phyloP scores from a whole-genome alignment of 2,113 vertebrate species.

The Pomatorhinus ruficollis region DNA sequence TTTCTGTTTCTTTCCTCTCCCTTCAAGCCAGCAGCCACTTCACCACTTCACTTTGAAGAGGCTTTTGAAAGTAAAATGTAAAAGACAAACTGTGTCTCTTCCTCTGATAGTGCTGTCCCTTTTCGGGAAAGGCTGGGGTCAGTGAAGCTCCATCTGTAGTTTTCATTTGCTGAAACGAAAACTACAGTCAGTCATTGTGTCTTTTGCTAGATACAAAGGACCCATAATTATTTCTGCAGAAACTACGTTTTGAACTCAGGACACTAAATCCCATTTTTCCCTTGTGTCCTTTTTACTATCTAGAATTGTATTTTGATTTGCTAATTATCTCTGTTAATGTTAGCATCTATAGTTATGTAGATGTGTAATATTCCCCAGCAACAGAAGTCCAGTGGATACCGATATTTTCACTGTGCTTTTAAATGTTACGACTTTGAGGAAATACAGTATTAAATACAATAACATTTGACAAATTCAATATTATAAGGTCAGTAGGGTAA shows the following conservation, averaged over 20 bases:
- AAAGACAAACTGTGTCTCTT: background rate
- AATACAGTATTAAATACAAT: background rate
- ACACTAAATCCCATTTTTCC: background rate
- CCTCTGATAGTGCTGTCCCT: background rate
- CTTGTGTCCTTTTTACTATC: background rate
- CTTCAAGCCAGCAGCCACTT: background rate
- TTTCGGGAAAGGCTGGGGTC: background rate
- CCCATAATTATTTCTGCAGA: background rate
- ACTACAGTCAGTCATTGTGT: background rate
- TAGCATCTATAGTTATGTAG: background rate
- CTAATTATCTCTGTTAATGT: background rate
- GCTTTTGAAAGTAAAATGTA: slow-evolving; percentile 7
- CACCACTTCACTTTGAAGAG: slow-evolving; percentile 3
- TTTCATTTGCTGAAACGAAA: background rate
- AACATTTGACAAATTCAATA: background rate
- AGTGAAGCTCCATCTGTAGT: background rate
- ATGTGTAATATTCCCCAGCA: background rate
- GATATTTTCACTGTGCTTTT: background rate
- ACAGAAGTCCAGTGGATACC: background rate
- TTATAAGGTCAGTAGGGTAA: background rate
- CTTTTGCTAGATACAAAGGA: background rate
- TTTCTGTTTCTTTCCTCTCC: slow-evolving; percentile 2
- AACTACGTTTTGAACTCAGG: background rate
- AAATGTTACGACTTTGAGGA: background rate
- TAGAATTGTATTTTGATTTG: background rate